A percentile compares a stretch with the other conserved stretches of the same genome.
Evolutionary conservation across 2,888 invertebrate genomes (phyloP).

Genomic region (Flabesymbios commensalis): DNA sequence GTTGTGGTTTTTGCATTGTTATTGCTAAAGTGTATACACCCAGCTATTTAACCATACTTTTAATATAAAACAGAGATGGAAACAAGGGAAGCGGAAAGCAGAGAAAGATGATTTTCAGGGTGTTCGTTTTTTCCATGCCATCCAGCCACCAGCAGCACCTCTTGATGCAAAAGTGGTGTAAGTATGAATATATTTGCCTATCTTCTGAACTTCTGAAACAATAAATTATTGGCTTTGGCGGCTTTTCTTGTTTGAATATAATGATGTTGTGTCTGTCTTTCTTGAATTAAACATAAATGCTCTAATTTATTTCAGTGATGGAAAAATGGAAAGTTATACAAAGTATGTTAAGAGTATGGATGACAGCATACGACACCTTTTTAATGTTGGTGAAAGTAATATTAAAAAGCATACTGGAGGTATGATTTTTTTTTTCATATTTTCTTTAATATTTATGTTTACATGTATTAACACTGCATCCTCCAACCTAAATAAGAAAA

Average conservation of each 20-base stretch:
- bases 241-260: neutral
- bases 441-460: slow-evolving; percentile 1
- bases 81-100: slow-evolving; percentile 90
- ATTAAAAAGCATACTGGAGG: slow-evolving; percentile 81
- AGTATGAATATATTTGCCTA: neutral
- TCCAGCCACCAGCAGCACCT: slow-evolving; percentile 64
- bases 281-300: too few species aligned
- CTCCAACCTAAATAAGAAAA: too few species aligned
- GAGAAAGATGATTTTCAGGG: slow-evolving; percentile 80
- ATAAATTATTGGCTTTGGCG: neutral
- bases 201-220: neutral
- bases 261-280: neutral
- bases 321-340: slow-evolving; percentile 80
- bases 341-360: slow-evolving; percentile 86
- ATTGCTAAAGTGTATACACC: too few species aligned
- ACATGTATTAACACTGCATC: neutral
- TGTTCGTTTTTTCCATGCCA: slow-evolving; percentile 81
- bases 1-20: too few species aligned
- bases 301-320: slow-evolving; percentile 66
- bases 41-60: too few species aligned
- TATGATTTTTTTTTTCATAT: slow-evolving; percentile 46
- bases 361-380: slow-evolving; percentile 80
- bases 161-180: slow-evolving; percentile 29
- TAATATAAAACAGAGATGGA: slow-evolving; percentile 79
- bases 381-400: slow-evolving; percentile 80